Base-by-base conservation (phyloP, 1,140 invertebrate genomes). In the Ooceraea biroi region DNA sequence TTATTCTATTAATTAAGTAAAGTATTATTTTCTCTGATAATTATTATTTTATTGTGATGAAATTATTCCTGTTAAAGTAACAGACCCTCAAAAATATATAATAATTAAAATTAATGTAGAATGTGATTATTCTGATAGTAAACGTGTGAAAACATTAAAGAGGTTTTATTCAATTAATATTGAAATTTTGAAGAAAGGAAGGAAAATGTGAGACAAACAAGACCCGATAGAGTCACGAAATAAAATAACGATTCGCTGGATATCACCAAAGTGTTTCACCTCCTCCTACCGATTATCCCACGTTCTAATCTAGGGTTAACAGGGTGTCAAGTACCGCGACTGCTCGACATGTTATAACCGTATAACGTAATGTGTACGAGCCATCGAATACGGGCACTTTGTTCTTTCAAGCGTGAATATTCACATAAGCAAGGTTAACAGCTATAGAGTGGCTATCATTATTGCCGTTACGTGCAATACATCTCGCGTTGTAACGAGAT, bases 391-490 rank as follows among this genome's bases (percentile, higher is more conserved):
- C 68, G 27, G 66, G 46, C 52, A 74, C 69, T 48, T 80, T 44
- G 19, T 27, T 52, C 48, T 1, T 48, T 61, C 48, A 63, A 46
- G 25, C 48, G 65, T 87, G 55, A 27, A 86, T 68, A 60, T 36
- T 25, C 36, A 52, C 27, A 68, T 88, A 88, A 88, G 78, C 85
- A 87, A 88, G 86, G 61, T 80, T 88, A 84, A 88, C 84, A 55
- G 74, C 76, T 69, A 55, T n/a, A 17, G 50, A 69, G 50, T 57
- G 36, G 22, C 52, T 27, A 4, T 41, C 30, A n/a, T 78, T 68
- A 78, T 57, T 69, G 22, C 36, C 41, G 22, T 76, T 76, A 78
- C 36, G 17, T 80, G 12, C 57, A 80, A 80, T 69, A 57, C 50
- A 27, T 78, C 50, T 0, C 19, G 22, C 65, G 36, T 30, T 57